phyloP scores from a whole-genome alignment of 2,797 vertebrate genomes.

The Benthosema pterotum region DNA sequence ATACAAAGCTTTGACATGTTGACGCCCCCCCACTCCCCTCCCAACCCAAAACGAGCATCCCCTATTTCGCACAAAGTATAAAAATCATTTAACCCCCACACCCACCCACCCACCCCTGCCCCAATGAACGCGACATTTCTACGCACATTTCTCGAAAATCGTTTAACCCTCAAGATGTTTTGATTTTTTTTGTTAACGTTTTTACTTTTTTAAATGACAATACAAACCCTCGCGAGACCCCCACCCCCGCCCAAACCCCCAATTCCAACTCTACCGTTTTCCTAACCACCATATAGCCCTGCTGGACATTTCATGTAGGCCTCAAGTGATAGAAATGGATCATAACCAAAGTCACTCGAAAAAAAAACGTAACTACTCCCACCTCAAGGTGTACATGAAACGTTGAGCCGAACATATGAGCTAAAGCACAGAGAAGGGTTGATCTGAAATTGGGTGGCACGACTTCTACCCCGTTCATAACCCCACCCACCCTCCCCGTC shows the following conservation, averaged over 20 bases:
- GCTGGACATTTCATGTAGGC: constrained; percentile 50
- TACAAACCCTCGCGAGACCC: constrained; percentile 31
- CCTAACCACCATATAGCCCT: constrained; percentile 14
- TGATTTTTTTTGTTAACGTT: constrained; percentile 1
- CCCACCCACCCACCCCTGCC: no score
- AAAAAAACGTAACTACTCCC: constrained; percentile 41
- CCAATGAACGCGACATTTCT: constrained; percentile 59
- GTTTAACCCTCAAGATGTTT: constrained; percentile 23
- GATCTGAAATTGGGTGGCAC: constrained; percentile 58
- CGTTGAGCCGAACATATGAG: constrained; percentile 28
- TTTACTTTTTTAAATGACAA: constrained; percentile 17
- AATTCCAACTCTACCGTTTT: constrained; percentile 24
- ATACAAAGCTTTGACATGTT: constrained; percentile 73
- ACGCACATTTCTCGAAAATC: constrained; percentile 72
- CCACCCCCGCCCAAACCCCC: neutral
- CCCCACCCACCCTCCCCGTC: constrained; percentile 8
- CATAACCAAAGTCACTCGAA: constrained; percentile 37
- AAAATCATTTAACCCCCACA: constrained; percentile 57
- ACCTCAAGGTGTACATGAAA: constrained; percentile 57
- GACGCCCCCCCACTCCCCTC: constrained; percentile 48
- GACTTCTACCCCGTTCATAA: constrained; percentile 18
- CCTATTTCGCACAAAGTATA: constrained; percentile 72
- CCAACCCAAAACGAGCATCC: constrained; percentile 49
- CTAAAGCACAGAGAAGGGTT: constrained; percentile 30
- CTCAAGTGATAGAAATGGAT: constrained; percentile 42